Evolutionary conservation across 2,888 invertebrate genomes (phyloP), one percentile per base, ranked within the genome.

Genomic region (Mimumesa dahlbomi): DNA sequence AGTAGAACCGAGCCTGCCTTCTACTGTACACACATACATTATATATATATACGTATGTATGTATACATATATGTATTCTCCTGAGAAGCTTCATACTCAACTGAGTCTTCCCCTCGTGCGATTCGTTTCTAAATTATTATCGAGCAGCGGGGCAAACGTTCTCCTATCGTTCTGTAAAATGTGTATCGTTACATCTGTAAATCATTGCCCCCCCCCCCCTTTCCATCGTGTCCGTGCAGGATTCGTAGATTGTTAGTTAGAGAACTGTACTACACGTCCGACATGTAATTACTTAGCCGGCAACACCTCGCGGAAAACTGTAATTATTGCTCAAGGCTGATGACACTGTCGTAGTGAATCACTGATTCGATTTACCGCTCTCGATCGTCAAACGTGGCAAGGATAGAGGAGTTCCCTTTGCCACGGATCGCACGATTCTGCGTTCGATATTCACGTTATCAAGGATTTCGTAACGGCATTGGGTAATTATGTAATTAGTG

Each of bases 61-160:
- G n/a, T n/a, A n/a, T n/a, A n/a, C n/a, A n/a, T n/a, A n/a, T n/a
- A n/a, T n/a, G 42, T 59, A 48, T 40, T 45, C 50, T 21, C 11
- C 54, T 22, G n/a, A 16, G 43, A 19, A 31, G 25, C 40, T 50
- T 62, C 53, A 40, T 49, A 14, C 18, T 6, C 36, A 7, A 4
- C 16, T 25, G 38, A 29, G 18, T 34, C 31, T n/a, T n/a, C n/a
- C 34, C 1, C 34, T 14, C 6, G 29, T 21, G n/a, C n/a, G 42
- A 19, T 22, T 42, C 34, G 31, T 72, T 59, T 42, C 36, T 58
- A 49, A 72, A 69, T 72, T 58, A 64, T 54, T 62, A 56, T 46
- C 66, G 38, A 49, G 34, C 21, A 31, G 11, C 36, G 18, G 18
- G 2, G 36, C 34, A 36, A 19, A 16, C 16, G 6, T 21, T 19